phyloP scores from a whole-genome alignment of 2,888 invertebrate species.

The Acrobasis consociella region DNA sequence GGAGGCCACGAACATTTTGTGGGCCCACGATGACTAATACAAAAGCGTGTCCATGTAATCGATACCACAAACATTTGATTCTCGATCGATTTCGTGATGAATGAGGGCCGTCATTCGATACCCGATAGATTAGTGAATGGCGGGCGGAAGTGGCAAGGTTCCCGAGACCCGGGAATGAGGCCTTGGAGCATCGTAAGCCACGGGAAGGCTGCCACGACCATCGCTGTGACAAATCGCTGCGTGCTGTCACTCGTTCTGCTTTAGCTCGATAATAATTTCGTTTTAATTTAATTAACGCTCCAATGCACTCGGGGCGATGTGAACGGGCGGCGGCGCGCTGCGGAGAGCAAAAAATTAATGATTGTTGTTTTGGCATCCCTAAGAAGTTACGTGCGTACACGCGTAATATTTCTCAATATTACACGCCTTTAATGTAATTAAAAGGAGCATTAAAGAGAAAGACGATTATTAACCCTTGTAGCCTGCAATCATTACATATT shows the following conservation, averaged over 20 bases:
- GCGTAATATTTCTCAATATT: slow-evolving; percentile 27
- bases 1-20: slow-evolving; percentile 19
- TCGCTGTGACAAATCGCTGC: slow-evolving; percentile 75
- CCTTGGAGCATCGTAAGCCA: slow-evolving; percentile 37
- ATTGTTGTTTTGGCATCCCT: slow-evolving; percentile 33
- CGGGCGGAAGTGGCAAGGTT: slow-evolving; percentile 63
- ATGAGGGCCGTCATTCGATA: slow-evolving; percentile 67
- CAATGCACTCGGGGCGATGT: slow-evolving; percentile 57
- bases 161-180: slow-evolving; percentile 28
- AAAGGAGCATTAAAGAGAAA: slow-evolving; percentile 7
- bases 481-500: not conserved
- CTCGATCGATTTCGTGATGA: slow-evolving; percentile 74
- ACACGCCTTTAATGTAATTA: slow-evolving; percentile 21
- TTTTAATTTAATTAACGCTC: slow-evolving; percentile 76
- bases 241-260: slow-evolving; percentile 65
- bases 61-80: slow-evolving; percentile 70
- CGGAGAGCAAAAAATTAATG: slow-evolving; percentile 36
- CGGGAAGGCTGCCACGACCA: slow-evolving; percentile 46
- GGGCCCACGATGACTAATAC: slow-evolving; percentile 16
- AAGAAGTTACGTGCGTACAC: slow-evolving; percentile 24
- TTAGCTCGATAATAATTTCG: slow-evolving; percentile 61
- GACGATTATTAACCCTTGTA: not conserved
- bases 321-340: slow-evolving; percentile 39
- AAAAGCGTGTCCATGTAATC: slow-evolving; percentile 58
- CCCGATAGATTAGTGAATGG: slow-evolving; percentile 72